phyloP scores from a whole-genome alignment of 2,888 invertebrate species.

The Eupithecia dodoneata region DNA sequence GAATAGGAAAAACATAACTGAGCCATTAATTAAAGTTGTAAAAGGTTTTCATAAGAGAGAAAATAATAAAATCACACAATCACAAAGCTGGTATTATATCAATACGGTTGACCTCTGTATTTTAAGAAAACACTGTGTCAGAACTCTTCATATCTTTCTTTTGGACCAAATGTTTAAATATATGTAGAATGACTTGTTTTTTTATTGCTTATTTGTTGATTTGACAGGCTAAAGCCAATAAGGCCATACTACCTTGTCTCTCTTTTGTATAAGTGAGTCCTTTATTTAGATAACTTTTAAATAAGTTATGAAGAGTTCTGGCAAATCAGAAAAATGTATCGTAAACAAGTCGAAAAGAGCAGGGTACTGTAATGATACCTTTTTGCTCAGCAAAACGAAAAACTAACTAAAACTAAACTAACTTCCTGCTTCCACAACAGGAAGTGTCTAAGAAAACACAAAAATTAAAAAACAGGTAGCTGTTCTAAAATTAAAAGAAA shows the following conservation, averaged over 20 bases:
- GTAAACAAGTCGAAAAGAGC: constrained; percentile 50
- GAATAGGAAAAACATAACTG: neutral
- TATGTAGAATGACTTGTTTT: neutral
- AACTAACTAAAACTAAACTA: constrained; percentile 39
- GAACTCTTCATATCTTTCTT: constrained; percentile 33
- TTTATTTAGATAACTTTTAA: neutral
- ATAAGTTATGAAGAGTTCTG: constrained; percentile 50
- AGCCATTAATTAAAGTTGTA: neutral
- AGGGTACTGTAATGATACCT: constrained; percentile 73
- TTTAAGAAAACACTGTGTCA: constrained; percentile 35
- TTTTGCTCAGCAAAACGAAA: constrained; percentile 55
- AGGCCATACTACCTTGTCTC: neutral
- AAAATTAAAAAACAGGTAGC: constrained; percentile 49
- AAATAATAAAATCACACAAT: constrained; percentile 56
- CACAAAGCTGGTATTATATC: constrained; percentile 70
- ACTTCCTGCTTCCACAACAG: constrained; percentile 45
- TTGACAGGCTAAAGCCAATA: neutral
- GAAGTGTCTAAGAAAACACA: constrained; percentile 57
- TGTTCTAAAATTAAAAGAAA: constrained; percentile 37
- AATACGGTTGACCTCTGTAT: constrained; percentile 69
- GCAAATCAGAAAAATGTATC: constrained; percentile 48
- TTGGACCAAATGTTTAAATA: neutral
- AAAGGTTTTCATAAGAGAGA: neutral
- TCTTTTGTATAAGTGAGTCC: too few relatives aligned
- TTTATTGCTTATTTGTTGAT: too few relatives aligned